Base-by-base conservation (phyloP, 2,113 vertebrate species). In the Mastomys coucha region DNA sequence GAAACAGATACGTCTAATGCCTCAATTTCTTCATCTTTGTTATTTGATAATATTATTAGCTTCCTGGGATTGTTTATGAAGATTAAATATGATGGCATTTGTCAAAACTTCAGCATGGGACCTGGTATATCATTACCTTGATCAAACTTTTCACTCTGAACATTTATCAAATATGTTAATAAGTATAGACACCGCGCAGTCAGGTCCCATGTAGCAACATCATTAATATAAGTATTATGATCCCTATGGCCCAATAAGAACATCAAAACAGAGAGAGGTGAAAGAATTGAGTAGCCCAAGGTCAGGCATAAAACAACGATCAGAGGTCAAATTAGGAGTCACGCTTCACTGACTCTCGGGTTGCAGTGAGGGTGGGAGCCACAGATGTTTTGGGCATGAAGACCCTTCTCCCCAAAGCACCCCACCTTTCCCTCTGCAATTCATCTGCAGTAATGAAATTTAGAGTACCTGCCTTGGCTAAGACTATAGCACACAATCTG, bases 21-120 rank as follows among this genome's bases (percentile, higher is more conserved):
- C 60, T 96, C 39, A 56, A 31, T 90, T 93, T 92, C 73, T 53
- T 82, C 72, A 67, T 92, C 72, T 56, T 77, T 96, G 51, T 60
- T 88, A 75, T 58, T 28, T 65, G 81, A 26, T 39, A 93, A 67
- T 93, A 69, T 53, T 58, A 91, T 56, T 33, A 75, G 56, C 51
- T 94, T 88, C 58, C 93, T 80, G 26, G 33, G n/a, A 19, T 85
- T 76, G 76, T 91, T 92, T 77, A 19, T 84, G 51, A 97, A 92
- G 53, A 85, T 82, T 69, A 88, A 95, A 65, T 81, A 90, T 65
- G 42, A 81, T 77, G n/a, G 42, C 63, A 89, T 13, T 81, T 93
- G 60, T 78, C 69, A 95, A 88, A 92, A 56, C 31, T 88, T 96
- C 81, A 91, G 76, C 45, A 81, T 14, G 80, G 58, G 85, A 22